These are phyloP conservation scores for Phymanthus crucifer DNA, from an alignment of 92 coral and sea anemone genomes.

Conservation along the genomic window DNA sequence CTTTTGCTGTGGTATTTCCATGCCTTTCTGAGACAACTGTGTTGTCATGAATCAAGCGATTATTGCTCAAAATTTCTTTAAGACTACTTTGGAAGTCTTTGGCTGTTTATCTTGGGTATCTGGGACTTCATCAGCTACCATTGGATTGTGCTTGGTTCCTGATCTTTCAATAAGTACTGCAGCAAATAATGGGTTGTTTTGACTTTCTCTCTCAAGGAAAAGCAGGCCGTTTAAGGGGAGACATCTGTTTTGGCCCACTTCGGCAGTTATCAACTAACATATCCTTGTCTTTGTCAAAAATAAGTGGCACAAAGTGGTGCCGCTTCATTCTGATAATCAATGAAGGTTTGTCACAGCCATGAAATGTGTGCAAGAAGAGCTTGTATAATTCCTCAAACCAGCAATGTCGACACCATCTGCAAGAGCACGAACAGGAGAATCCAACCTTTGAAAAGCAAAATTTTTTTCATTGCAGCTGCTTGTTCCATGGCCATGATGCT, in stretches of 20 bases:
- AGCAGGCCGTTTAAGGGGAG: conserved; percentile 7
- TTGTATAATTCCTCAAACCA: background rate
- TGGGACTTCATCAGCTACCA: background rate
- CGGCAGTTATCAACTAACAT: conserved; percentile 1
- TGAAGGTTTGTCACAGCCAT: background rate
- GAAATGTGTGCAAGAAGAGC: background rate
- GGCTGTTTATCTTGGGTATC: background rate
- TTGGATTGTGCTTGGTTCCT: conserved; percentile 12
- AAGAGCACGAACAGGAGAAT: conserved; percentile 12
- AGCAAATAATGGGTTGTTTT: conserved; percentile 12
- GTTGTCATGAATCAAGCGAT: background rate
- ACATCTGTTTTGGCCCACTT: background rate
- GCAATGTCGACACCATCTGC: conserved; percentile 3
- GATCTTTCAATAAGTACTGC: background rate
- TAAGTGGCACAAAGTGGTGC: background rate
- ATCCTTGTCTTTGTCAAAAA: background rate
- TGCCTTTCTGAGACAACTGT: background rate
- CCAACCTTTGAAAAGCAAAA: conserved; percentile 2
- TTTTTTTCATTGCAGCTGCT: conserved; percentile 20
- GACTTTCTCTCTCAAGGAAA: conserved; percentile 8
- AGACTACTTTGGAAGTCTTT: conserved; percentile 17
- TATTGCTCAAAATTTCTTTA: conserved; percentile 1
- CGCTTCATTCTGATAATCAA: conserved; percentile 5
- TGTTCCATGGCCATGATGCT: conserved; percentile 13
- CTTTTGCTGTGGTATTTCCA: conserved; percentile 8